Evolutionary conservation across 2,113 vertebrate species (phyloP), one percentile per base, ranked within the genome.

Genomic region (Rhea americana): DNA sequence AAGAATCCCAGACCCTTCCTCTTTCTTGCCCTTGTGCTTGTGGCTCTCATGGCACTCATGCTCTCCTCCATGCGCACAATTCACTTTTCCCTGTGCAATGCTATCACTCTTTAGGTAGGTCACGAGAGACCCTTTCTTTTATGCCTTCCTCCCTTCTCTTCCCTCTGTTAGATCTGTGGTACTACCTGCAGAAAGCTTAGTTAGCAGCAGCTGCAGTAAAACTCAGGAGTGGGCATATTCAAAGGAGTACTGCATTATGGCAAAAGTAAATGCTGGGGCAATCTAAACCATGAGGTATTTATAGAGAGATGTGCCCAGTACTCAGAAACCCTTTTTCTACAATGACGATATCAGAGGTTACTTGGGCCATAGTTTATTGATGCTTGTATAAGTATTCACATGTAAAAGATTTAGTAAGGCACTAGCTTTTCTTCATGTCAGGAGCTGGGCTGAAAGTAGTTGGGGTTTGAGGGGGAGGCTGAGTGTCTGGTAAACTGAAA

Each of bases 11-110:
- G 15, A 30, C 14, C 26, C 55, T 62, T 9, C 28, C 12, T 45
- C 35, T 32, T 7, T 28, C 28, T 17, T 70, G 24, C 11, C 32
- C 21, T 76, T 1, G 0, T 1, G 1, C 21, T 47, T 0, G 1
- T 45, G 47, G 37, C 25, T 74, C 50, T 37, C 55, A 13, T 19
- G 32, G 13, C 37, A 67, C 22, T 74, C 47, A 53, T 17, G 12
- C 17, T 67, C 28, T 41, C 10, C 15, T 71, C 70, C 30, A 19
- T 21, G 43, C 24, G 15, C 18, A 20, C 17, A 21, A 26, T 56
- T 70, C 50, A 7, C 45, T 63, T 0, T 65, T 85, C n/a, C 30
- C 14, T 89, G 24, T 39, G 26, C 2, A 3, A 51, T 10, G 45
- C 28, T 50, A 56, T 4, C 13, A 9, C 18, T 51, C 18, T 72